Percentiles rank a stretch among this genome's conserved stretches.
These are phyloP conservation scores for Callithrix jacchus DNA, from an alignment of 2,113 vertebrate genomes.

Conservation along the genomic window DNA sequence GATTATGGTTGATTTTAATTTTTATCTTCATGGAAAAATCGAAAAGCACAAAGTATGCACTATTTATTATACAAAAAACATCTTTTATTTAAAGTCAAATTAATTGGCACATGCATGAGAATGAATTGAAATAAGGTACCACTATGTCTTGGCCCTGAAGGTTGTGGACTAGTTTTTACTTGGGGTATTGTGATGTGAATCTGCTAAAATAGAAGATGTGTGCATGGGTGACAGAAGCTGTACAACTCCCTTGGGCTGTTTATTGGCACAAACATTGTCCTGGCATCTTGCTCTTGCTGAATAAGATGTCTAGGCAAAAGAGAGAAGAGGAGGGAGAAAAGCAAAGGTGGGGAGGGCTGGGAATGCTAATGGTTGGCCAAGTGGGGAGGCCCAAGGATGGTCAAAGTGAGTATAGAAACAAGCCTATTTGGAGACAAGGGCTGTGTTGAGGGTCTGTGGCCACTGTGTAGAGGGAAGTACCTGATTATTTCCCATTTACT, in stretches of 20 bases:
- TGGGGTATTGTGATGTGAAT: not conserved
- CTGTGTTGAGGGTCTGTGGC: not conserved
- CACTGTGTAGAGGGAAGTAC: not conserved
- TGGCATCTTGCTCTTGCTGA: not conserved
- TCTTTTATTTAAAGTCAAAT: not conserved
- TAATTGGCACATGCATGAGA: not conserved
- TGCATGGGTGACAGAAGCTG: not conserved
- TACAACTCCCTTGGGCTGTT: not conserved
- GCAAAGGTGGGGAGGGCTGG: not conserved
- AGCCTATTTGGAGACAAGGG: not conserved
- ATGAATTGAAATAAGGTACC: not conserved
- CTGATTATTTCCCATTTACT: not conserved
- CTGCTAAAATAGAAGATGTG: not conserved
- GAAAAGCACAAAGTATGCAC: not conserved
- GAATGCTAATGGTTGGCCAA: not conserved
- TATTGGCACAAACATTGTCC: not conserved
- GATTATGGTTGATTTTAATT: conserved; percentile 4
- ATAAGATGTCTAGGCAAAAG: not conserved
- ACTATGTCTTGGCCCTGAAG: not conserved
- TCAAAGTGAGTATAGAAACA: not conserved
- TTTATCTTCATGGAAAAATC: not conserved
- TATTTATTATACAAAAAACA: not conserved
- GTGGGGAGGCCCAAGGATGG: not conserved
- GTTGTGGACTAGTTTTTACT: not conserved
- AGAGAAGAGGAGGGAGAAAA: not conserved